Percentiles rank a stretch among this genome's conserved stretches.
These are phyloP conservation scores for Indicator maculatus DNA, from an alignment of 2,113 vertebrate genomes.

Conservation along the genomic window DNA sequence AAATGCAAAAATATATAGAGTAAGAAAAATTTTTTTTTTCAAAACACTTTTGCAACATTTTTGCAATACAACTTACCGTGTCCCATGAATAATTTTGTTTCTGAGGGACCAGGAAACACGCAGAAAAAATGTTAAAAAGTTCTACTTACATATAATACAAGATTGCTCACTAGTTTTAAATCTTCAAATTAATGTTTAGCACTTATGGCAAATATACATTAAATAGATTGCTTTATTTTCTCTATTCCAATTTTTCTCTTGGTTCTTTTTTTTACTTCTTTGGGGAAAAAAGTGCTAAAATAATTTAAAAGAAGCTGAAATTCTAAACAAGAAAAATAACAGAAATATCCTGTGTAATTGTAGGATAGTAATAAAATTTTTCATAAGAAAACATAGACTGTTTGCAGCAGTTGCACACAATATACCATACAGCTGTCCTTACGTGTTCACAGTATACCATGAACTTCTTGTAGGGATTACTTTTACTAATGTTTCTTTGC, in stretches of 20 bases:
- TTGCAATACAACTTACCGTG: not conserved
- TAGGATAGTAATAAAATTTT: not conserved
- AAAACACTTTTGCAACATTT: not conserved
- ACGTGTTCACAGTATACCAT: not conserved
- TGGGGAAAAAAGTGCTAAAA: not conserved
- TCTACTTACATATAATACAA: not conserved
- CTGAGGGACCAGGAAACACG: not conserved
- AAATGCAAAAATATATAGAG: not conserved
- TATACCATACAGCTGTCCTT: not conserved
- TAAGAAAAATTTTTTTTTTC: not conserved
- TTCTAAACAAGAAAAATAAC: not conserved
- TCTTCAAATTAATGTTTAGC: not conserved
- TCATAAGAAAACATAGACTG: not conserved
- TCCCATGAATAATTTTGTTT: not conserved
- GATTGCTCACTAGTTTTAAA: not conserved
- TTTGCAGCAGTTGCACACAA: not conserved
- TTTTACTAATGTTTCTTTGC: not conserved
- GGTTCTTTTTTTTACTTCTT: not conserved
- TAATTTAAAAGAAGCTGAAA: not conserved
- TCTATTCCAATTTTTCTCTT: not conserved
- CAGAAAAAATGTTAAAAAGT: not conserved
- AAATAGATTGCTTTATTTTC: not conserved
- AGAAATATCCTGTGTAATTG: not conserved
- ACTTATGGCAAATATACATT: not conserved
- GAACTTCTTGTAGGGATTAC: not conserved